phyloP scores from a whole-genome alignment of 2,797 vertebrate genomes.

The Echiichthys vipera region DNA sequence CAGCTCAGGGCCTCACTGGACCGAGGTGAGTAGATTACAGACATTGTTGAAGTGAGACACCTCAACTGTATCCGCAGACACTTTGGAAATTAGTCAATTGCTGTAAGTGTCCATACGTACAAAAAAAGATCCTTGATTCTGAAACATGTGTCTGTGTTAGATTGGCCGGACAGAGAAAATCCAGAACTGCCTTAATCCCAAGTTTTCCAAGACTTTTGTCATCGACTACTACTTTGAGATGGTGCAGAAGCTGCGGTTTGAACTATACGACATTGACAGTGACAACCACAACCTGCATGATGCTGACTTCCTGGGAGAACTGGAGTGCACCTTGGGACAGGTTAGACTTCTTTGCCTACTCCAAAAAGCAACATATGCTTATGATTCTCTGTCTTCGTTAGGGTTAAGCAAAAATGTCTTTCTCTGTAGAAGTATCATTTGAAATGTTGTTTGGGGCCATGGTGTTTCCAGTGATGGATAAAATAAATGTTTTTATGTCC shows the following conservation, averaged over 20 bases:
- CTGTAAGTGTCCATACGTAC: background rate
- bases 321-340: slow-evolving; percentile 91
- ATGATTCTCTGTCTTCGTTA: background rate
- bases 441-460: background rate
- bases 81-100: background rate
- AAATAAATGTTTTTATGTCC: slow-evolving; percentile 51
- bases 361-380: background rate
- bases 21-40: slow-evolving; percentile 86
- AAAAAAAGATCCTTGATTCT: background rate
- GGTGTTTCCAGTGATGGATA: background rate
- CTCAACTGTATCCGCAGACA: background rate
- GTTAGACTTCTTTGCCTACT: slow-evolving; percentile 44
- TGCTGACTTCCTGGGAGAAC: slow-evolving; percentile 94
- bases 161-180: slow-evolving; percentile 92
- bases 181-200: slow-evolving; percentile 90
- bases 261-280: slow-evolving; percentile 94
- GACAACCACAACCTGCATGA: slow-evolving; percentile 85
- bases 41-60: background rate
- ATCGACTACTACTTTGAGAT: slow-evolving; percentile 97
- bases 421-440: background rate
- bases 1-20: slow-evolving; percentile 87
- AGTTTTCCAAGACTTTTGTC: slow-evolving; percentile 90
- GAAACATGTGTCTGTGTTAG: slow-evolving; percentile 66
- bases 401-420: background rate
- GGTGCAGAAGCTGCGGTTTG: slow-evolving; percentile 94